Evolutionary conservation across 2,888 invertebrate genomes (phyloP).

Genomic region (Eumacrocentrus americanus): DNA sequence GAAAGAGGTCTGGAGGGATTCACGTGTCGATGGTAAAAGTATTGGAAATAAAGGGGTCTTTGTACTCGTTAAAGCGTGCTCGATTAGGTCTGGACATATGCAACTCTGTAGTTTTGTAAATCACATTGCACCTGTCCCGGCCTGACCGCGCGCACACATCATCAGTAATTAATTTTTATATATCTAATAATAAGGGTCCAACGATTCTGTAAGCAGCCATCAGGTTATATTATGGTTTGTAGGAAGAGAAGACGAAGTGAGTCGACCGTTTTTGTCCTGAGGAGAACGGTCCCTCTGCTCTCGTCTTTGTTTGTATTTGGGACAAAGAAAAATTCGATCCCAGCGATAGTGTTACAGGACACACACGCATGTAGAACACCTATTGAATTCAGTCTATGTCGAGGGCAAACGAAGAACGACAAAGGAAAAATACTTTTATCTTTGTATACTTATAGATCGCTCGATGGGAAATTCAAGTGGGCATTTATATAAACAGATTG

Average conservation of each 20-base stretch:
- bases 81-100: constrained; percentile 60
- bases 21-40: neutral
- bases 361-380: constrained; percentile 25
- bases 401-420: no score
- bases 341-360: constrained; percentile 40
- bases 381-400: no score
- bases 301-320: constrained; percentile 44
- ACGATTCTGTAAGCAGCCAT: no score
- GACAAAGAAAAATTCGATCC: constrained; percentile 49
- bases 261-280: no score
- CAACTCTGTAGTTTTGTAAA: constrained; percentile 59
- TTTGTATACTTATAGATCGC: neutral
- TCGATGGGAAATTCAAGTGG: no score
- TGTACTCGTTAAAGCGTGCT: constrained; percentile 25
- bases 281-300: constrained; percentile 3
- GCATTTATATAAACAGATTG: constrained; percentile 5
- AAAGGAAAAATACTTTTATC: neutral
- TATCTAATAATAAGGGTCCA: no score
- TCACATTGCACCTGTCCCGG: constrained; percentile 65
- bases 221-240: no score
- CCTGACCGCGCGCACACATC: constrained; percentile 56
- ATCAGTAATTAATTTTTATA: no score
- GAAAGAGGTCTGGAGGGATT: neutral
- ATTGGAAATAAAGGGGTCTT: neutral
- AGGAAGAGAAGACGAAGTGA: no score